These are phyloP conservation scores for Pelobates fuscus DNA, from an alignment of 2,113 vertebrate genomes.

Conservation along the genomic window DNA sequence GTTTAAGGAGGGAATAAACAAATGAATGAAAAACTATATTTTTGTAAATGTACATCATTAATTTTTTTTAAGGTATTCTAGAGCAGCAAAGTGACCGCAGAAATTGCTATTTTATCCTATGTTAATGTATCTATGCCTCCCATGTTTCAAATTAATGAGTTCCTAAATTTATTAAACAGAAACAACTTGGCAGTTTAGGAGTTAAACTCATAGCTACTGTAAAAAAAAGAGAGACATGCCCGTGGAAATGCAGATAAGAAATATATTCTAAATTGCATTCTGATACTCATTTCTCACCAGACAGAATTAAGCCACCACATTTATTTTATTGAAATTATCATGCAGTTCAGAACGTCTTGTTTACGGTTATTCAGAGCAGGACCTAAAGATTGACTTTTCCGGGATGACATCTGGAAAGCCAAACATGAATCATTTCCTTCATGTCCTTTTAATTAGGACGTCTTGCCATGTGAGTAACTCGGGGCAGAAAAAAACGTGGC, in stretches of 20 bases:
- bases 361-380: neutral
- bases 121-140: too few species aligned
- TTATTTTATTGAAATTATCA: neutral
- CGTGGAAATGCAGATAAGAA: neutral
- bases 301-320: neutral
- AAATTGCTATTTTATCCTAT: too few species aligned
- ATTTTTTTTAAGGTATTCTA: too few species aligned
- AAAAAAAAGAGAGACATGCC: too few species aligned
- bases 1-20: too few species aligned
- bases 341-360: neutral
- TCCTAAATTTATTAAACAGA: too few species aligned
- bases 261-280: neutral
- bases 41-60: too few species aligned
- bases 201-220: too few species aligned
- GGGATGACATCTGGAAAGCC: slow-evolving; percentile 72
- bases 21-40: too few species aligned
- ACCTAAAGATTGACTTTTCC: slow-evolving; percentile 53
- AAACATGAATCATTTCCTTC: slow-evolving; percentile 77
- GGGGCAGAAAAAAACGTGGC: slow-evolving; percentile 47
- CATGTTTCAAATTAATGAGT: too few species aligned
- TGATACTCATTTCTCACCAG: neutral
- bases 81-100: too few species aligned
- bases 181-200: too few species aligned
- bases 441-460: slow-evolving; percentile 58
- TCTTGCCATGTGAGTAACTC: slow-evolving; percentile 68